Conservation (phyloP, 2,113 vertebrate species). For the Agelaius tricolor region DNA sequence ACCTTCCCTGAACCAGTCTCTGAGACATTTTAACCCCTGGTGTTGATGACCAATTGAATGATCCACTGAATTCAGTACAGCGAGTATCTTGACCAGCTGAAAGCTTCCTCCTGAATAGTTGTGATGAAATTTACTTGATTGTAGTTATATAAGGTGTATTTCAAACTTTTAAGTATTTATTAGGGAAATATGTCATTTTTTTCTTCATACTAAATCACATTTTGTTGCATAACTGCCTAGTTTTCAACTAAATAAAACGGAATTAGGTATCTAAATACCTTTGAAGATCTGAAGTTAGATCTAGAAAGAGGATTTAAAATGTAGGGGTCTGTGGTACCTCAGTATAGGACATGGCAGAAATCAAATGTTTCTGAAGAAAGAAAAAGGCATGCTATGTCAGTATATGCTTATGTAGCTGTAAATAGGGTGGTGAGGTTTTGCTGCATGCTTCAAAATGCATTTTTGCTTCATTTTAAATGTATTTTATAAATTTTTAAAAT, state of each 20-base stretch:
- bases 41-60: neutral
- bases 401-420: neutral
- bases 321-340: neutral
- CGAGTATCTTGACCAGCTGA: neutral
- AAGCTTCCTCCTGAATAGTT: neutral
- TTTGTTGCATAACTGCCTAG: neutral
- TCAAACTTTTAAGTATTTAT: neutral
- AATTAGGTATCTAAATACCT: neutral
- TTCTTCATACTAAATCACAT: neutral
- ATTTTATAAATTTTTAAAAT: neutral
- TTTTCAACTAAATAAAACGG: neutral
- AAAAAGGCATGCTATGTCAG: neutral
- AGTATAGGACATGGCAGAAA: neutral
- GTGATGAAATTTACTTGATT: neutral
- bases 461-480: neutral
- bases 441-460: neutral
- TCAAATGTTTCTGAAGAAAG: neutral
- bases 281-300: neutral
- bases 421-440: neutral
- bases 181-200: neutral
- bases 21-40: accelerated
- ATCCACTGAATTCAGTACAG: neutral
- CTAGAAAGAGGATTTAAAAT: neutral
- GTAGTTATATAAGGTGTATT: neutral
- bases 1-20: neutral